Evolutionary conservation across 2,888 invertebrate genomes (phyloP), one percentile per base, ranked within the genome.

Genomic region (Phymatocera aterrima): DNA sequence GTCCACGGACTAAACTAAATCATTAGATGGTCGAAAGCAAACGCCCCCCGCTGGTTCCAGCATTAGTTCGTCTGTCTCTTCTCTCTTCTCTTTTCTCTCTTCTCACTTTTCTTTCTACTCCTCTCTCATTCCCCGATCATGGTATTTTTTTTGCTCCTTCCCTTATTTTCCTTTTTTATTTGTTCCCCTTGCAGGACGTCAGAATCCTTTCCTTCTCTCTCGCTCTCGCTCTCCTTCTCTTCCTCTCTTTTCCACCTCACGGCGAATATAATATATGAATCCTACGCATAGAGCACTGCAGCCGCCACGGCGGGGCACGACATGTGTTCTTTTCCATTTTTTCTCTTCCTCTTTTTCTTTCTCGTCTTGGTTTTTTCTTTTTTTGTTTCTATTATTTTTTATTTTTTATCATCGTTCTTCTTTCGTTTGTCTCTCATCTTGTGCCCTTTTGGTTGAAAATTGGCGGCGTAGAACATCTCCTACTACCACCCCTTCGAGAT

Each of bases 11-110:
- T 83, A 82, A 86, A 83, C 85, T 88, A 89, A 88, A 89, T 89
- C 88, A 89, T 88, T 88, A 88, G 87, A 88, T 83, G 84, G 83
- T 86, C 85, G 84, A 85, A 87, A 87, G 87, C 85, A 87, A 84
- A 84, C 79, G 83, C 86, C 87, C 87, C 88, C 88, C 82, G 87
- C 84, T 83, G 89, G 84, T 88, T 82, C 82, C 83, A 85, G 88
- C 88, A 89, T 89, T 88, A 88, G 89, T 89, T 89, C 88, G 87
- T 88, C 88, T 86, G 88, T 89, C 88, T 88, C 87, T 84, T 83
- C 85, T 80, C 80, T 87, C 85, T 83, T 85, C 85, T 83, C 81
- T 86, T 81, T 83, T 83, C 80, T 83, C 82, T 82, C 81, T 83
- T 80, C 83, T 80, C 83, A 60, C 60, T 60, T 31, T 37, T 64